A percentile compares a stretch with the other conserved stretches of the same genome.
Evolutionary conservation across 2,797 vertebrate genomes (phyloP).

Genomic region (Spheniscus humboldti): DNA sequence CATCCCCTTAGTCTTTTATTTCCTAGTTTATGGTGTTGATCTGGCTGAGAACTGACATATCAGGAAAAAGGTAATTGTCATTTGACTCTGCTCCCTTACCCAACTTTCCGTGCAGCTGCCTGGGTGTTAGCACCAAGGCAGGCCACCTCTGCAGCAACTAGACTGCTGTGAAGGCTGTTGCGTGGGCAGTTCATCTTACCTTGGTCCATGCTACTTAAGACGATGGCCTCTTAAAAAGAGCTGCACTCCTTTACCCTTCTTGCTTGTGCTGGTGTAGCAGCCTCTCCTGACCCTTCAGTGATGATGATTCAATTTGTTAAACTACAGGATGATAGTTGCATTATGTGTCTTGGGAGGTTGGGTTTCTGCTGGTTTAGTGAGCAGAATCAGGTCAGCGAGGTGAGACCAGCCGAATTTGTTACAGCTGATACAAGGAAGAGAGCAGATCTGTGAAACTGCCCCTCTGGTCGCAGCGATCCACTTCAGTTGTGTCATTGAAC

Average conservation of each 20-base stretch:
- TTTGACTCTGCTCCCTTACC: not conserved
- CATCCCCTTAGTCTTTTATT: not conserved
- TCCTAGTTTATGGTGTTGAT: not conserved
- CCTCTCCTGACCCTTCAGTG: not conserved
- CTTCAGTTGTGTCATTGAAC: not conserved
- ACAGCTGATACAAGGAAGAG: not conserved
- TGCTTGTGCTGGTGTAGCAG: not conserved
- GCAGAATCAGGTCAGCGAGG: not conserved
- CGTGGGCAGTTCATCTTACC: not conserved
- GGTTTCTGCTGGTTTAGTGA: not conserved
- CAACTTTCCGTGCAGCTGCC: rapidly evolving
- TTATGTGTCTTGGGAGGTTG: not conserved
- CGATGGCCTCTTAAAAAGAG: rapidly evolving
- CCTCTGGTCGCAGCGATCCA: rapidly evolving
- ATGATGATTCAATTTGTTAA: not conserved
- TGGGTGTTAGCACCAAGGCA: not conserved
- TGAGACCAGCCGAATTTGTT: not conserved
- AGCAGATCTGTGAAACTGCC: not conserved
- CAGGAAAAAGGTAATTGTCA: not conserved
- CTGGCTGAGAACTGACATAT: not conserved
- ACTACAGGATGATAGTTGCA: not conserved
- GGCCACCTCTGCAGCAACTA: not conserved
- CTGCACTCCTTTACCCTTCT: not conserved
- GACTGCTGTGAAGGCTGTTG: rapidly evolving
- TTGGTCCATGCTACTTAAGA: not conserved